Base-by-base conservation (phyloP, 2,888 invertebrate species). In the Luffia ferchaultella region DNA sequence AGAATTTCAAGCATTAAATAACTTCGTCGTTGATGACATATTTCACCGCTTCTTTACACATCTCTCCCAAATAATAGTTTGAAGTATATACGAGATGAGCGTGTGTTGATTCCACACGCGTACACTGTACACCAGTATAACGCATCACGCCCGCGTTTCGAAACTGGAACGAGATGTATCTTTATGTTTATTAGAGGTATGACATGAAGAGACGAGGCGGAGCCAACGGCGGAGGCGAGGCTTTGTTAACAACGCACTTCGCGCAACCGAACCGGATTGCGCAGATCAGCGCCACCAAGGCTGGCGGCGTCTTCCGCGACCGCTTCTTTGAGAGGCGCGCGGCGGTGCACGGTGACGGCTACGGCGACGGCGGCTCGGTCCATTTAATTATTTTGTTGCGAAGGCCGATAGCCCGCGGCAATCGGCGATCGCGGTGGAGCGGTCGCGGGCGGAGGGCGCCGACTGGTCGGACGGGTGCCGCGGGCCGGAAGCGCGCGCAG, bases 321-420 rank as follows among this genome's bases (percentile, higher is more conserved):
- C 67, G 72, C 76, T 73, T 76, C 78, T 76, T 75, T 76, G 73
- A n/a, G 30, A 66, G 73, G 69, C 64, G 65, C 65, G 62, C 58
- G 58, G 61, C 59, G 63, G 60, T 65, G 58, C 59, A 61, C n/a
- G n/a, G n/a, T n/a, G 57, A 58, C 55, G 56, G 54, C 58, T 55
- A 58, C 60, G 59, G 64, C 62, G 59, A 57, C 57, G 58, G 60
- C 63, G 58, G 67, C 68, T 73, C 73, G 74, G 75, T 76, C 71
- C 70, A 71, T 72, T 76, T 78, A 78, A 82, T 83, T 77, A 82
- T 79, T 78, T 68, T 73, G 73, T 70, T 76, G 57, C 68, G 82
- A 83, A 83, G 82, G 83, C 80, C 83, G 73, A 83, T 77, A 67
- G 80, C 83, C 80, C 70, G 78, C 73, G 82, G 82, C 30, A 12